Evolutionary conservation across 1,140 invertebrate genomes (phyloP).

Genomic region (Stegodyphus dumicola): DNA sequence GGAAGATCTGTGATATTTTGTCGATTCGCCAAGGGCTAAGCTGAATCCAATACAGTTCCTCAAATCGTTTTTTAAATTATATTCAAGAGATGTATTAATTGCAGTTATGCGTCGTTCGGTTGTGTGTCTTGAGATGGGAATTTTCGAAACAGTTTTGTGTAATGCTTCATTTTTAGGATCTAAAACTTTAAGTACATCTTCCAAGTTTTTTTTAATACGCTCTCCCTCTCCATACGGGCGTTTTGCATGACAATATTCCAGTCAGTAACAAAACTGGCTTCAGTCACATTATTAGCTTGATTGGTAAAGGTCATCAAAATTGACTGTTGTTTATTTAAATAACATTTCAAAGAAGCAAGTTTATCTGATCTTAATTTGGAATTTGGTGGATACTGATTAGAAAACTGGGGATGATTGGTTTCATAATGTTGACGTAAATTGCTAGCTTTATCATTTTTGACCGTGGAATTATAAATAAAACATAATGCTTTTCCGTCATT

Average conservation of each 20-base stretch:
- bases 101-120: slow-evolving; percentile 23
- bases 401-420: too few species aligned
- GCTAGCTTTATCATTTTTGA: too few species aligned
- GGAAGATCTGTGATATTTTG: slow-evolving; percentile 18
- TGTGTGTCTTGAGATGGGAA: slow-evolving; percentile 25
- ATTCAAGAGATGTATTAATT: slow-evolving; percentile 14
- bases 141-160: background rate
- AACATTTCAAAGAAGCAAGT: too few species aligned
- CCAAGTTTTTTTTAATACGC: slow-evolving; percentile 57
- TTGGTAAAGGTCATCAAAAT: too few species aligned
- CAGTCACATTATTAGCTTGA: background rate
- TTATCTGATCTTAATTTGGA: too few species aligned
- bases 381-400: too few species aligned
- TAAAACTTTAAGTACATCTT: slow-evolving; percentile 48
- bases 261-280: too few species aligned
- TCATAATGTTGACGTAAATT: too few species aligned
- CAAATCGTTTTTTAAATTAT: slow-evolving; percentile 20
- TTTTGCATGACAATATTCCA: slow-evolving; percentile 10
- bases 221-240: slow-evolving; percentile 52
- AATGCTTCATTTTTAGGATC: slow-evolving; percentile 57
- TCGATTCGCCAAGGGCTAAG: slow-evolving; percentile 10
- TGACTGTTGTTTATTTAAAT: too few species aligned
- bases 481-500: too few species aligned
- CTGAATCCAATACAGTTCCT: slow-evolving; percentile 50
- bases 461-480: too few species aligned